Percentiles rank a stretch among this genome's conserved stretches.
Evolutionary conservation across 2,113 vertebrate genomes (phyloP).

Genomic region (Panthera leo): DNA sequence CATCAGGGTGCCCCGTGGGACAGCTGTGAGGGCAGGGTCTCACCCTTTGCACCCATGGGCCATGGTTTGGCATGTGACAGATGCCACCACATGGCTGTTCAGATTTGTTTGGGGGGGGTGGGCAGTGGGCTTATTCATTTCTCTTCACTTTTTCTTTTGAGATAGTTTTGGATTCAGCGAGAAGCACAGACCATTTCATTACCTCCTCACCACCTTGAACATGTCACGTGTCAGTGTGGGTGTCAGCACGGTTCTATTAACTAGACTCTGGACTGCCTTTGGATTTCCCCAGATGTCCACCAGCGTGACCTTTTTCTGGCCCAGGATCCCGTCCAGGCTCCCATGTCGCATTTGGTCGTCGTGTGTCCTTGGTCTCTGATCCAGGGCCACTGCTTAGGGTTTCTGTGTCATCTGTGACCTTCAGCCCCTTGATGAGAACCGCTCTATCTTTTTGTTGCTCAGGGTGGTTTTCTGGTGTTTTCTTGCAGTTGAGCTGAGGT

Average conservation of each 20-base stretch:
- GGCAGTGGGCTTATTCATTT: not conserved
- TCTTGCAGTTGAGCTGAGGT: not conserved
- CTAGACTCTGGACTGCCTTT: not conserved
- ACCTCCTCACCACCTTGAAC: not conserved
- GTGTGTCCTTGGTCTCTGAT: not conserved
- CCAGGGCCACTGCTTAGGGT: not conserved
- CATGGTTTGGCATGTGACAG: not conserved
- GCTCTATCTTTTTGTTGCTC: not conserved
- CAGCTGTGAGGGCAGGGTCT: not conserved
- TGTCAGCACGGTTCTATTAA: not conserved
- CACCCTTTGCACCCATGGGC: not conserved
- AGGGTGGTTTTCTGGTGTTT: not conserved
- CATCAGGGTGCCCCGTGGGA: not conserved
- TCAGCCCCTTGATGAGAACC: not conserved
- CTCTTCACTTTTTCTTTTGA: not conserved
- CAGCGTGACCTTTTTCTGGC: not conserved
- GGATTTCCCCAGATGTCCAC: not conserved
- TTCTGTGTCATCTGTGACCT: accelerated
- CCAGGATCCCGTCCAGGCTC: not conserved
- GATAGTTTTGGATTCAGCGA: not conserved
- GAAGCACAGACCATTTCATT: not conserved
- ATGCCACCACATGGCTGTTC: not conserved
- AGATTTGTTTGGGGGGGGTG: not conserved
- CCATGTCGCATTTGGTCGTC: not conserved
- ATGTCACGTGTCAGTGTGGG: accelerated